phyloP scores from a whole-genome alignment of 2,888 invertebrate genomes.

The Ametastegia equiseti region DNA sequence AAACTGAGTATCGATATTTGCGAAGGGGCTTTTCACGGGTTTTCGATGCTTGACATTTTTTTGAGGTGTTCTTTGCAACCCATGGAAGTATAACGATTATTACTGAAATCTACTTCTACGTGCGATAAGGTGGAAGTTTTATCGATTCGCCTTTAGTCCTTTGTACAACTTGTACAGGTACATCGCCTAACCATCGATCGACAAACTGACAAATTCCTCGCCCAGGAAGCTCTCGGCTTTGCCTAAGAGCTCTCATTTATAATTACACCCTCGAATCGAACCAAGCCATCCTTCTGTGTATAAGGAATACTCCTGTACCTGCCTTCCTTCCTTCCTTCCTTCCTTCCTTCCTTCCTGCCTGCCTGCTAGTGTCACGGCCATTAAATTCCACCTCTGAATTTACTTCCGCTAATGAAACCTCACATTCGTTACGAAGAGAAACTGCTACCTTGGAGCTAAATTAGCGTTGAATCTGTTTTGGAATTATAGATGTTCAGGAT shows the following conservation, averaged over 20 bases:
- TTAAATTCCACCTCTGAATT: slow-evolving; percentile 59
- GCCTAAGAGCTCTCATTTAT: slow-evolving; percentile 41
- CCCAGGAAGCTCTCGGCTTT: slow-evolving; percentile 26
- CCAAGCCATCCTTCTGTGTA: slow-evolving; percentile 25
- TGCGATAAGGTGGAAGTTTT: background rate
- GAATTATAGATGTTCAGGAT: slow-evolving; percentile 1
- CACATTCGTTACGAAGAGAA: slow-evolving; percentile 56
- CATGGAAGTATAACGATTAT: background rate
- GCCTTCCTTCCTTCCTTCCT: slow-evolving; percentile 15
- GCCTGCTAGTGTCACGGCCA: slow-evolving; percentile 45
- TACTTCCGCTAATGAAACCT: slow-evolving; percentile 62
- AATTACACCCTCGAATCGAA: slow-evolving; percentile 46
- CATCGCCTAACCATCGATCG: background rate
- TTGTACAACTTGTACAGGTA: background rate
- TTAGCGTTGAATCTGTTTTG: slow-evolving; percentile 38
- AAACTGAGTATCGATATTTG: background rate
- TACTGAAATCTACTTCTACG: background rate
- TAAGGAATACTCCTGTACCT: slow-evolving; percentile 30
- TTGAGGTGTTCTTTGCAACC: background rate
- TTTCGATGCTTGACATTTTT: background rate
- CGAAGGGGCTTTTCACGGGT: background rate
- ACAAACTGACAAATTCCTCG: slow-evolving; percentile 39
- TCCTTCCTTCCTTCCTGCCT: background rate
- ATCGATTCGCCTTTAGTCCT: slow-evolving; percentile 23
- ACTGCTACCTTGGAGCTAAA: slow-evolving; percentile 21